Evolutionary conservation across 2,888 invertebrate species (phyloP).

Genomic region (Hecatera dysodea): DNA sequence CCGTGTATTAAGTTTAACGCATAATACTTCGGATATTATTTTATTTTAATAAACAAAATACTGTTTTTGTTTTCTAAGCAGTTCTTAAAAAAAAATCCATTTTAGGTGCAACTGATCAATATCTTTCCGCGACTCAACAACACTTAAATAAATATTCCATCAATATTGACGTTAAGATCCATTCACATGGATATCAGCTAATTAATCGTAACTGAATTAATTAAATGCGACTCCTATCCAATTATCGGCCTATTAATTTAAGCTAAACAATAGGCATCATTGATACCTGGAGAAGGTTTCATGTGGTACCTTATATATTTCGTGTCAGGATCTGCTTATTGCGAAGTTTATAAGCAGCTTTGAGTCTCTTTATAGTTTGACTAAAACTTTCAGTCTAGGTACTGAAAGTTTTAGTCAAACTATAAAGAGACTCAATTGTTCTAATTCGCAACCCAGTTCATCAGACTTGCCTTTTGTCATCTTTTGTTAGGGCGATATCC

Average conservation of each 20-base stretch:
- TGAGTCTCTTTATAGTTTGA: not conserved
- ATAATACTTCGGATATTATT: not conserved
- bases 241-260: slow-evolving; percentile 13
- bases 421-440: too few species aligned
- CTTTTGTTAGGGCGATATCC: slow-evolving; percentile 1
- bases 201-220: slow-evolving; percentile 20
- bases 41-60: not conserved
- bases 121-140: not conserved
- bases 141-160: slow-evolving; percentile 5
- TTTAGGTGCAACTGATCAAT: not conserved
- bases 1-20: not conserved
- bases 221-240: slow-evolving; percentile 7
- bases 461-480: not conserved
- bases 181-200: slow-evolving; percentile 1
- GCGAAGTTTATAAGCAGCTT: not conserved
- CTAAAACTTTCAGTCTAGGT: too few species aligned
- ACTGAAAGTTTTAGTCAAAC: too few species aligned
- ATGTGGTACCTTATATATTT: not conserved
- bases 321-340: not conserved
- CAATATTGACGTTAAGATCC: not conserved
- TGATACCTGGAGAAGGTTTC: slow-evolving; percentile 1
- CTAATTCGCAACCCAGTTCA: not conserved
- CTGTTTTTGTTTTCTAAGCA: not conserved
- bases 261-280: slow-evolving; percentile 24
- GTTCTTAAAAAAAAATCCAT: not conserved